A percentile compares a stretch with the other conserved stretches of the same genome.
Conservation (phyloP, 2,888 invertebrate species). For the Neoaliturus tenellus region DNA sequence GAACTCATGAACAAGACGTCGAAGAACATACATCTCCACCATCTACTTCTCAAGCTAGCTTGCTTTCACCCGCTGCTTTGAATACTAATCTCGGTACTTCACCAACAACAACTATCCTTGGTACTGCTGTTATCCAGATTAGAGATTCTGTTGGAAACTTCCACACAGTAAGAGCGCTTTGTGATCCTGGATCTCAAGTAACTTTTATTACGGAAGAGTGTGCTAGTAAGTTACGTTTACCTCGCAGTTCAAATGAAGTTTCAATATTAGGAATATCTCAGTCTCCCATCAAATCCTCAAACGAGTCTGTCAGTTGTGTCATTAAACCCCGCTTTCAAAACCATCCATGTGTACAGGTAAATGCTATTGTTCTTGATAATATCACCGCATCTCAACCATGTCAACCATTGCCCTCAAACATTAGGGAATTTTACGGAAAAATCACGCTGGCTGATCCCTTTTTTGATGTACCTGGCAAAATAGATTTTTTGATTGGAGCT, state of each 20-base stretch:
- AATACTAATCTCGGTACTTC: background rate
- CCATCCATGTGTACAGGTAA: background rate
- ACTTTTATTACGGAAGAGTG: slow-evolving; percentile 1
- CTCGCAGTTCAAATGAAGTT: background rate
- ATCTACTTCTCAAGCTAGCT: background rate
- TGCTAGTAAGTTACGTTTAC: background rate
- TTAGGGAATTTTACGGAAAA: background rate
- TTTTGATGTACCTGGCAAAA: background rate
- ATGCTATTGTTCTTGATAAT: background rate
- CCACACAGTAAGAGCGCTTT: background rate
- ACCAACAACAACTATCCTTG: background rate
- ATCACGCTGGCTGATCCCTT: background rate
- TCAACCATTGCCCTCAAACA: background rate
- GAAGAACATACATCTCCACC: background rate
- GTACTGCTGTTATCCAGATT: background rate
- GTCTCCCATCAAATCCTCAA: background rate
- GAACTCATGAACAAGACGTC: background rate
- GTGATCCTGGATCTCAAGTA: background rate
- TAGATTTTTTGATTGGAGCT: slow-evolving; percentile 13
- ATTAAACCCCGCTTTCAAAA: background rate
- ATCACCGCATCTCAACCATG: background rate
- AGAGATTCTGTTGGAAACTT: background rate
- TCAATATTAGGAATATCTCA: slow-evolving; percentile 3
- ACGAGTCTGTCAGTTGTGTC: background rate
- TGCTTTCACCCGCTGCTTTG: background rate